Conservation (phyloP, 2,113 vertebrate species). For the Barbus barbus region DNA sequence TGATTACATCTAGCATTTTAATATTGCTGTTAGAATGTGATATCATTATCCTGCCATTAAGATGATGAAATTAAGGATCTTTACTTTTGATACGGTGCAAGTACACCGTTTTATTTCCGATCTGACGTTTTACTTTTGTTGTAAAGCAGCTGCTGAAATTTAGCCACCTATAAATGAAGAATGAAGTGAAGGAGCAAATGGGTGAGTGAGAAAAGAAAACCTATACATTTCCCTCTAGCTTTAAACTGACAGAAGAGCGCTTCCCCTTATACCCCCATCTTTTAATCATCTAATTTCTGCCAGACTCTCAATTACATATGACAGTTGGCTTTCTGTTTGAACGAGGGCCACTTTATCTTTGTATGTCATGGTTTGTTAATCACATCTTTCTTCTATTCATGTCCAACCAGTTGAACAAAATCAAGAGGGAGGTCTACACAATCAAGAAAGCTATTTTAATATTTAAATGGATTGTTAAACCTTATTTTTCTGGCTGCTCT, state of each 20-base stretch:
- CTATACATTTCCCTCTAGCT: constrained; percentile 7
- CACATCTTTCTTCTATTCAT: constrained; percentile 44
- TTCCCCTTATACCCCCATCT: constrained; percentile 10
- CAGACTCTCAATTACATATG: constrained; percentile 38
- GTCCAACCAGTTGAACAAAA: constrained; percentile 30
- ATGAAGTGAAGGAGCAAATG: neutral
- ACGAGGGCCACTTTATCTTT: constrained; percentile 32
- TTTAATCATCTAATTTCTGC: constrained; percentile 44
- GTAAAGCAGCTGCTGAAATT: neutral
- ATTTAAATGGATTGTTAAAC: constrained; percentile 25
- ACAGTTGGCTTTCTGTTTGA: constrained; percentile 33
- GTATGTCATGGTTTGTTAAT: constrained; percentile 38
- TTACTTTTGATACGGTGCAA: neutral
- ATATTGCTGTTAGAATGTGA: constrained; percentile 2
- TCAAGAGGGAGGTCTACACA: constrained; percentile 33
- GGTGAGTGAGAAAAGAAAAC: constrained; percentile 5
- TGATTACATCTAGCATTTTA: constrained; percentile 1
- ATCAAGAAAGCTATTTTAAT: constrained; percentile 33
- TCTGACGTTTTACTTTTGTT: neutral
- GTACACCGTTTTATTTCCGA: neutral
- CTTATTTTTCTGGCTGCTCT: neutral
- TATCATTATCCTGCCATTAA: neutral
- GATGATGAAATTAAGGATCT: neutral
- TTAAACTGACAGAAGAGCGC: constrained; percentile 1
- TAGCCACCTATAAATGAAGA: constrained; percentile 10